phyloP scores from a whole-genome alignment of 2,888 invertebrate species.

The Standfussiana lucernea region DNA sequence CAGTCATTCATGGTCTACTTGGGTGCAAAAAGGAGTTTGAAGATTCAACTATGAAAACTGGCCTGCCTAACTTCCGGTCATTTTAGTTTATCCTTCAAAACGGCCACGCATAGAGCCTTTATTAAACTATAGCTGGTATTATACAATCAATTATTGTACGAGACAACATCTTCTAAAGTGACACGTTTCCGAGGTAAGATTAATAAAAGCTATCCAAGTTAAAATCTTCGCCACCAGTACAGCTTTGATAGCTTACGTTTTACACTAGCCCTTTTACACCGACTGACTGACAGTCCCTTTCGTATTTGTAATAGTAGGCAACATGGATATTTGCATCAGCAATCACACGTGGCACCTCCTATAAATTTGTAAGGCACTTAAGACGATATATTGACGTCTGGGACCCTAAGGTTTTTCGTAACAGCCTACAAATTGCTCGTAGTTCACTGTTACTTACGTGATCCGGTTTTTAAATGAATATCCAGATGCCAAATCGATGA shows the following conservation, averaged over 20 bases:
- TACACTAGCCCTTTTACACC: background rate
- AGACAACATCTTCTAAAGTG: background rate
- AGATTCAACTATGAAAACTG: background rate
- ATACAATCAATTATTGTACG: no score
- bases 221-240: background rate
- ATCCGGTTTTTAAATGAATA: constrained; percentile 73
- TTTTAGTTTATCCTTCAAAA: background rate
- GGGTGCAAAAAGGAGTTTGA: no score
- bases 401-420: constrained; percentile 74
- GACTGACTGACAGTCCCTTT: background rate
- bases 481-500: constrained; percentile 49
- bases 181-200: background rate
- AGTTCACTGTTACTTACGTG: constrained; percentile 82
- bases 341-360: constrained; percentile 56
- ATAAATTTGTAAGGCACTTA: constrained; percentile 71
- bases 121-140: background rate
- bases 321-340: constrained; percentile 43
- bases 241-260: background rate
- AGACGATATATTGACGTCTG: constrained; percentile 76
- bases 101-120: background rate
- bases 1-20: no score
- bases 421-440: constrained; percentile 81
- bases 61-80: background rate
- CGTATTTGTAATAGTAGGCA: background rate
- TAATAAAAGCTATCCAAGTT: background rate